A percentile compares a stretch with the other conserved stretches of the same genome.
Evolutionary conservation across 2,797 vertebrate genomes (phyloP).

Genomic region (Streptopelia turtur): DNA sequence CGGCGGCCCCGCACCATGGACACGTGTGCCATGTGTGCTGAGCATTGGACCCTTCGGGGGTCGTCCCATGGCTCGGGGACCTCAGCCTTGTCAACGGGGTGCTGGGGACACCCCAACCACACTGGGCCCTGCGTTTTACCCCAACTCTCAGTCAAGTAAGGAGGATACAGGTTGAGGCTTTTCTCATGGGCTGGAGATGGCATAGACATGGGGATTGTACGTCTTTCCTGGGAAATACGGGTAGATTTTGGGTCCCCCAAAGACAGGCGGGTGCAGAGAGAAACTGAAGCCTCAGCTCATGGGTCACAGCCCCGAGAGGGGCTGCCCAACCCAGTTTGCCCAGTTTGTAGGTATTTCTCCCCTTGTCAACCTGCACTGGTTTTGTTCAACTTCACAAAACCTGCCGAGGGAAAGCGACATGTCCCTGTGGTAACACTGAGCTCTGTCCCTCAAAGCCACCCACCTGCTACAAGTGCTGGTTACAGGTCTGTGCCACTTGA

Average conservation of each 20-base stretch:
- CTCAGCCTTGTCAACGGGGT: not conserved
- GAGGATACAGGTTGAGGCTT: not conserved
- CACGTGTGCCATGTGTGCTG: fast-evolving
- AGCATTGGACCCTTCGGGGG: not conserved
- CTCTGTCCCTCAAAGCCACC: not conserved
- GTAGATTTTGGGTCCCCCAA: not conserved
- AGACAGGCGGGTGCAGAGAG: not conserved
- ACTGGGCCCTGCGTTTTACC: not conserved
- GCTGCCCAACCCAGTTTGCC: not conserved
- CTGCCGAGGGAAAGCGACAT: not conserved
- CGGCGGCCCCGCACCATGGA: not conserved
- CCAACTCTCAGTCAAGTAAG: not conserved
- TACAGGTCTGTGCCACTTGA: not conserved
- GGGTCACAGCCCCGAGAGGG: not conserved
- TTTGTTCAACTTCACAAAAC: not conserved
- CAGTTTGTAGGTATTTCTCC: not conserved
- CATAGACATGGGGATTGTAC: not conserved
- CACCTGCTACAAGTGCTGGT: not conserved
- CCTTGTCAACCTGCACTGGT: not conserved
- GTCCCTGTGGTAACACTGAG: not conserved
- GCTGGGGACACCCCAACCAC: not conserved
- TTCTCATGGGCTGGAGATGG: not conserved
- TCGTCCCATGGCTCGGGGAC: fast-evolving
- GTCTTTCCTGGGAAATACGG: not conserved
- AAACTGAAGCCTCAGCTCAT: not conserved